A percentile compares a stretch with the other conserved stretches of the same genome.
phyloP scores from a whole-genome alignment of 2,113 vertebrate genomes.

The Buteo buteo region DNA sequence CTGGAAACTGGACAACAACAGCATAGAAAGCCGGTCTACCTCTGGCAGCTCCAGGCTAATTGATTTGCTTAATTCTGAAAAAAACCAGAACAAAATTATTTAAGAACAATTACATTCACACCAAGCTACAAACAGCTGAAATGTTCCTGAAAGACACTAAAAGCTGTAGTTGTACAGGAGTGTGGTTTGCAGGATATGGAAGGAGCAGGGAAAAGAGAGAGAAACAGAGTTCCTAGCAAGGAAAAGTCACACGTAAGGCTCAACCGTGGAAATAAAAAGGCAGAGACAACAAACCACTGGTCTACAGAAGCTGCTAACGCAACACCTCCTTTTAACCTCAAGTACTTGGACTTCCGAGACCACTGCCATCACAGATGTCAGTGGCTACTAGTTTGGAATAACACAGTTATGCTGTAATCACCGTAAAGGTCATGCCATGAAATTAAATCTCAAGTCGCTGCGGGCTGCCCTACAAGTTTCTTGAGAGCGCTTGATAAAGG shows the following conservation, averaged over 20 bases:
- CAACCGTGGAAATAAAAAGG: background rate
- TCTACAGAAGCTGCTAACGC: fast-evolving
- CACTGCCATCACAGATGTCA: fast-evolving
- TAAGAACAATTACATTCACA: background rate
- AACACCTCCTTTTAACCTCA: background rate
- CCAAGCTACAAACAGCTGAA: background rate
- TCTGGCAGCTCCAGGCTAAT: conserved; percentile 65
- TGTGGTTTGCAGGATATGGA: fast-evolving
- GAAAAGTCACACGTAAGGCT: background rate
- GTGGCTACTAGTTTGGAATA: background rate
- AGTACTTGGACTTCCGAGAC: fast-evolving
- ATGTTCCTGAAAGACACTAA: too few species aligned
- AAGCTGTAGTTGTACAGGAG: too few species aligned
- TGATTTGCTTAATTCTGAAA: conserved; percentile 68
- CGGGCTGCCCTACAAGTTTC: too few species aligned
- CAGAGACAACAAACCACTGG: background rate
- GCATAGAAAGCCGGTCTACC: conserved; percentile 53
- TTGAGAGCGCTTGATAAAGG: too few species aligned
- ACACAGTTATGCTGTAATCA: fast-evolving
- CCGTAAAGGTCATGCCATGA: fast-evolving
- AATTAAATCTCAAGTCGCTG: background rate
- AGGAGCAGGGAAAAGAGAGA: background rate
- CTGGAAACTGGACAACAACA: conserved; percentile 71
- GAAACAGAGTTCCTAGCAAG: background rate
- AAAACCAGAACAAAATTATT: background rate